phyloP scores from a whole-genome alignment of 2,113 vertebrate genomes.

The Hirundichthys speculiger region DNA sequence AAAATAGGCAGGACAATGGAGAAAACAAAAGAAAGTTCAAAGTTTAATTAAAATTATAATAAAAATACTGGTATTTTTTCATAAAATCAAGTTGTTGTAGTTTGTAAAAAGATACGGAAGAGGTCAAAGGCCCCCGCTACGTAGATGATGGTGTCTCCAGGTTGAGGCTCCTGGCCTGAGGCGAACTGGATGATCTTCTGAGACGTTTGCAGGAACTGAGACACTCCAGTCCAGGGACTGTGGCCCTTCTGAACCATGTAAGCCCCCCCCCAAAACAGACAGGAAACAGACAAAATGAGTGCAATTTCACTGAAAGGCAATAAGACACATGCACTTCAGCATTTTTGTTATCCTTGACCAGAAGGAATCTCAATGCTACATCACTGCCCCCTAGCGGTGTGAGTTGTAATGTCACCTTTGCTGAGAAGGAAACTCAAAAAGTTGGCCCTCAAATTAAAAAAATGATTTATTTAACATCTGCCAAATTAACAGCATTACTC shows the following conservation, averaged over 20 bases:
- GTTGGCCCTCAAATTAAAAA: conserved; percentile 3
- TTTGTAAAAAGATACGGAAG: conserved; percentile 90
- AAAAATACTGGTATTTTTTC: too few relatives aligned
- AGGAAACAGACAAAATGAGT: conserved; percentile 32
- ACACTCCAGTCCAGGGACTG: conserved; percentile 96
- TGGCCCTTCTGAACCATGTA: conserved; percentile 87
- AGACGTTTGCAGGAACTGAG: conserved; percentile 97
- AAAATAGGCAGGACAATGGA: too few relatives aligned
- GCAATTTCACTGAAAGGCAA: conserved; percentile 1
- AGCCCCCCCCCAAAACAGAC: conserved; percentile 29
- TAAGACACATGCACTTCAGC: not conserved
- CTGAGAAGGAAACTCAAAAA: not conserved
- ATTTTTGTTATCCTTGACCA: not conserved
- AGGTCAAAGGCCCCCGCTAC: conserved; percentile 96
- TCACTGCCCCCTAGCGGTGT: conserved; percentile 45
- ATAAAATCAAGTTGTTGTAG: not conserved
- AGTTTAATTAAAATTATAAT: too few relatives aligned
- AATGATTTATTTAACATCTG: conserved; percentile 34
- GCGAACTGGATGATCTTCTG: conserved; percentile 99
- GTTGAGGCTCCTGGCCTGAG: conserved; percentile 93
- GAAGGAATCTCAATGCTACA: not conserved
- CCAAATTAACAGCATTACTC: conserved; percentile 41
- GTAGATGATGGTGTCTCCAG: conserved; percentile 93
- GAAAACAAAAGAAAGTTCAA: too few relatives aligned
- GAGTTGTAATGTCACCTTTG: not conserved